A percentile compares a stretch with the other conserved stretches of the same genome.
These are phyloP conservation scores for Chionodraco myersi DNA, from an alignment of 2,113 vertebrate species.

Conservation along the genomic window DNA sequence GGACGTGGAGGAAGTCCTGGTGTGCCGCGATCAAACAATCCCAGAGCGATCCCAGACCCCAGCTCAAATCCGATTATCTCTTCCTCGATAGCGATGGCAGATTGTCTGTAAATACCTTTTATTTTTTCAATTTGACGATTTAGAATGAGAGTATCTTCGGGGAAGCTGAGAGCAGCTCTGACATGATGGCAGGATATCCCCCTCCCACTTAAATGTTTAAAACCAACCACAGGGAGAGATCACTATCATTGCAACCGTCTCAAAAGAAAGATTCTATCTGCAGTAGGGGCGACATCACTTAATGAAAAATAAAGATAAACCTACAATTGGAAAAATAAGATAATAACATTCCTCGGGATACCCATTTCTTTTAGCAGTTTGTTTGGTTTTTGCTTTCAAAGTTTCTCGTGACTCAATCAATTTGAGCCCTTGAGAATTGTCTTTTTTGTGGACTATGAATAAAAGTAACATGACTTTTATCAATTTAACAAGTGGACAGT, in stretches of 20 bases:
- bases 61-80: conserved; percentile 44
- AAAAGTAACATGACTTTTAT: background rate
- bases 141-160: conserved; percentile 27
- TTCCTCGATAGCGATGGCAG: conserved; percentile 37
- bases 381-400: conserved; percentile 8
- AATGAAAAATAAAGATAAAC: conserved; percentile 23
- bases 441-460: background rate
- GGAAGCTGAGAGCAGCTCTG: conserved; percentile 15
- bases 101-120: conserved; percentile 50
- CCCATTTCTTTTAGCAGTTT: conserved; percentile 19
- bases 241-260: conserved; percentile 42
- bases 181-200: conserved; percentile 36
- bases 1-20: background rate
- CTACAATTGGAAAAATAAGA: background rate
- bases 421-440: conserved; percentile 1
- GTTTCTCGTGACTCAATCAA: background rate
- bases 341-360: background rate
- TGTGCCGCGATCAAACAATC: conserved; percentile 23
- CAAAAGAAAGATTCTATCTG: conserved; percentile 52
- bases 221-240: conserved; percentile 42
- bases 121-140: conserved; percentile 50
- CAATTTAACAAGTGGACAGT: conserved; percentile 1
- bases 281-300: conserved; percentile 30
- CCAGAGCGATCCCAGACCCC: conserved; percentile 4
- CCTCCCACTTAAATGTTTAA: conserved; percentile 30